Evolutionary conservation across 2,888 invertebrate species (phyloP).

Genomic region (Tenthredo scrophulariae): DNA sequence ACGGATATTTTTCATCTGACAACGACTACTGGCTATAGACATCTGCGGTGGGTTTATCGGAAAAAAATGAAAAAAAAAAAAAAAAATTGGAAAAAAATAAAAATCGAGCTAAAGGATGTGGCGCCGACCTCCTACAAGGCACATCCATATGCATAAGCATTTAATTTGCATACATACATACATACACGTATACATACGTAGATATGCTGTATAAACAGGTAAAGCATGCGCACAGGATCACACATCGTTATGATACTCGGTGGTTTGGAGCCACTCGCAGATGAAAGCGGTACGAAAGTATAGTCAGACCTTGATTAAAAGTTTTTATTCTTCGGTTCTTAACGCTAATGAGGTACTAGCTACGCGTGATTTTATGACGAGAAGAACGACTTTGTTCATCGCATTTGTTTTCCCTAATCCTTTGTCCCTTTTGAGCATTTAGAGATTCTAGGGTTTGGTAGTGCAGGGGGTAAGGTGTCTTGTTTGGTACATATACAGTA

Average conservation of each 20-base stretch:
- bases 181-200: neutral
- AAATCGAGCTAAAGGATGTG: neutral
- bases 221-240: neutral
- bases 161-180: neutral
- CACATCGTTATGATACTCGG: slow-evolving; percentile 4
- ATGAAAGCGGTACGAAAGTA: neutral
- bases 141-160: slow-evolving; percentile 21
- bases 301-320: slow-evolving; percentile 12
- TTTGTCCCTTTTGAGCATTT: neutral
- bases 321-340: slow-evolving; percentile 2
- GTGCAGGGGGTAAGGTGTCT: too few relatives aligned
- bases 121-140: neutral
- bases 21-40: neutral
- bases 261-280: neutral
- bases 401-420: neutral
- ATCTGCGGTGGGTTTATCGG: neutral
- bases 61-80: neutral
- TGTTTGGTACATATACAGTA: neutral
- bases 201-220: neutral
- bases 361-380: neutral
- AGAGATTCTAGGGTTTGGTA: too few relatives aligned
- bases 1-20: slow-evolving; percentile 20
- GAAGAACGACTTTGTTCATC: neutral
- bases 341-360: slow-evolving; percentile 8
- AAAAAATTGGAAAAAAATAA: neutral